These are phyloP conservation scores for Tetramorium parvispinum DNA, from an alignment of 1,140 invertebrate genomes.

Conservation along the genomic window DNA sequence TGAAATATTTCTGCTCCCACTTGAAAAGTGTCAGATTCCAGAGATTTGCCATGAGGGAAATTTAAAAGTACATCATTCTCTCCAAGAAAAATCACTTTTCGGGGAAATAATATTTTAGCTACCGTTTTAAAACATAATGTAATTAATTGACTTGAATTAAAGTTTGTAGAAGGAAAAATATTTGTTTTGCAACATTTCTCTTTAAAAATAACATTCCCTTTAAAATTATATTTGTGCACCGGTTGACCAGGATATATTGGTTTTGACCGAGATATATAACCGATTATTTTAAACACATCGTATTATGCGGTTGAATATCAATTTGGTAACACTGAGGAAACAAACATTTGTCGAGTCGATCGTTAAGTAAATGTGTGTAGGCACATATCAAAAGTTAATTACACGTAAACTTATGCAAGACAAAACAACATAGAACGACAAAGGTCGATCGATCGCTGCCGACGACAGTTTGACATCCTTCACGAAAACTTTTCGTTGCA, in stretches of 20 bases:
- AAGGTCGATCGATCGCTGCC: neutral
- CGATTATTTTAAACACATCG: neutral
- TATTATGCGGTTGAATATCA: neutral
- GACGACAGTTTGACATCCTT: conserved; percentile 7
- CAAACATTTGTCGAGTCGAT: neutral
- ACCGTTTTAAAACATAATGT: too few species aligned
- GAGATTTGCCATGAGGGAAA: neutral
- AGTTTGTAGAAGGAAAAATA: neutral
- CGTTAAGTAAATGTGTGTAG: neutral
- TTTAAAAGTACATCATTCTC: neutral
- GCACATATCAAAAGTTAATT: conserved; percentile 26
- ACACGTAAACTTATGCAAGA: conserved; percentile 1
- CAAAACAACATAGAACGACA: neutral
- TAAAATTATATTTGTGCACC: neutral
- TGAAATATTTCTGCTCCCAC: neutral
- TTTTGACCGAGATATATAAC: neutral
- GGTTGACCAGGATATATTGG: neutral
- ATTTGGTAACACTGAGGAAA: neutral
- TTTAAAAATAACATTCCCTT: conserved; percentile 10
- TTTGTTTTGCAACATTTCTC: neutral
- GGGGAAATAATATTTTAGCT: neutral
- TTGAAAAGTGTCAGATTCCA: neutral
- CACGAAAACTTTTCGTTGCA: conserved; percentile 1
- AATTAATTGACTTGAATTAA: neutral
- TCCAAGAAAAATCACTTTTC: neutral